phyloP scores from a whole-genome alignment of 37 sponge, comb jelly and placozoan species.

The Cladorhizidae sp. region DNA sequence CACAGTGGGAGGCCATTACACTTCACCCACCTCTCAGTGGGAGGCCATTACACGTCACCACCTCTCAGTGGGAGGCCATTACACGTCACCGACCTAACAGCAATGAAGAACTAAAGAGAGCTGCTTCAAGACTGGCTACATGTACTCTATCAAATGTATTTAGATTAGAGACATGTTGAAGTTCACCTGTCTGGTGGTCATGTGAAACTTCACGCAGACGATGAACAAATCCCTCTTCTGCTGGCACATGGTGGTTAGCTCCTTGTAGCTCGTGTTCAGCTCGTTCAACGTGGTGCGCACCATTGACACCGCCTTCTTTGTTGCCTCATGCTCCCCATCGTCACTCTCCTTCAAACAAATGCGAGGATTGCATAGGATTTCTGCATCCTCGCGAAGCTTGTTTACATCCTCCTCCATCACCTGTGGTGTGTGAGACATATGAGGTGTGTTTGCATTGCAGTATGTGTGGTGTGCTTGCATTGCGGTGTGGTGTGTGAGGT shows the following conservation, averaged over 20 bases:
- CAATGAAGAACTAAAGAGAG: no score
- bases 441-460: not conserved
- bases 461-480: not conserved
- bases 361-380: slow-evolving; percentile 11
- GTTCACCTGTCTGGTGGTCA: slow-evolving; percentile 53
- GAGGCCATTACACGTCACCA: no score
- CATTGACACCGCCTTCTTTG: slow-evolving; percentile 12
- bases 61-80: no score
- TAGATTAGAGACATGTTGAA: no score
- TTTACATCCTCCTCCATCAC: slow-evolving; percentile 33
- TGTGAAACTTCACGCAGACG: slow-evolving; percentile 68
- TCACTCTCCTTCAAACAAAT: not conserved
- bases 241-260: slow-evolving; percentile 60
- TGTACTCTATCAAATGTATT: no score
- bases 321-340: slow-evolving; percentile 19
- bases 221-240: slow-evolving; percentile 81
- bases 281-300: slow-evolving; percentile 17
- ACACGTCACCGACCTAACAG: no score
- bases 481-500: slow-evolving; percentile 4
- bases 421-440: slow-evolving; percentile 13
- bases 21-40: no score
- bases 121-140: no score
- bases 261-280: slow-evolving; percentile 40
- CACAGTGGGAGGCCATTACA: no score
- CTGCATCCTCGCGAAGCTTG: slow-evolving; percentile 11